A percentile compares a stretch with the other conserved stretches of the same genome.
These are phyloP conservation scores for Haplochromis vanheusdeni DNA, from an alignment of 2,113 vertebrate genomes.

Conservation along the genomic window DNA sequence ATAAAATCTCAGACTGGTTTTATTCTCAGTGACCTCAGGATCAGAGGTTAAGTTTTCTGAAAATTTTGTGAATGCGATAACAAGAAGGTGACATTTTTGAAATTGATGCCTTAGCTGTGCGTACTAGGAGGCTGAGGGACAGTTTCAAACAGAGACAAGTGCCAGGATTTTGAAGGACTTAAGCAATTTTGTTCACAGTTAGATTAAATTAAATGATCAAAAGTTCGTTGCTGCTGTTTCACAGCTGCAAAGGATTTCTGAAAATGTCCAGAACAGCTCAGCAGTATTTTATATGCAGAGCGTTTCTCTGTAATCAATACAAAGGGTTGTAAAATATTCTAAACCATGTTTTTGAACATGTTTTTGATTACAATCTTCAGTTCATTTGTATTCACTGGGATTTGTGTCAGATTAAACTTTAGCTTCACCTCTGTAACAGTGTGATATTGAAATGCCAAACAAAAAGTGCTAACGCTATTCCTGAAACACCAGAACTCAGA, in stretches of 20 bases:
- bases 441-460: neutral
- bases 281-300: neutral
- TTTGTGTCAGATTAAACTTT: neutral
- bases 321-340: neutral
- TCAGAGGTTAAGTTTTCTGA: neutral
- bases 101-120: neutral
- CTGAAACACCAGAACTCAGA: neutral
- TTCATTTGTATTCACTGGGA: neutral
- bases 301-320: neutral
- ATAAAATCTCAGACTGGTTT: neutral
- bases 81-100: neutral
- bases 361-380: neutral
- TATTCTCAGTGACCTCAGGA: neutral
- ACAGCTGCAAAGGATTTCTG: neutral
- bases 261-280: neutral
- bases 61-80: accelerated
- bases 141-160: neutral
- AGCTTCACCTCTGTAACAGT: neutral
- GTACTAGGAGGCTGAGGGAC: neutral
- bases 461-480: neutral
- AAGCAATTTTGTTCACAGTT: neutral
- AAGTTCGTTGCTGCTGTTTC: neutral
- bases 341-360: neutral
- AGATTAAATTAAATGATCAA: neutral
- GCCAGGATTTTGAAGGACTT: neutral